A percentile compares a stretch with the other conserved stretches of the same genome.
Evolutionary conservation across 2,113 vertebrate genomes (phyloP).

Genomic region (Petromus typicus): DNA sequence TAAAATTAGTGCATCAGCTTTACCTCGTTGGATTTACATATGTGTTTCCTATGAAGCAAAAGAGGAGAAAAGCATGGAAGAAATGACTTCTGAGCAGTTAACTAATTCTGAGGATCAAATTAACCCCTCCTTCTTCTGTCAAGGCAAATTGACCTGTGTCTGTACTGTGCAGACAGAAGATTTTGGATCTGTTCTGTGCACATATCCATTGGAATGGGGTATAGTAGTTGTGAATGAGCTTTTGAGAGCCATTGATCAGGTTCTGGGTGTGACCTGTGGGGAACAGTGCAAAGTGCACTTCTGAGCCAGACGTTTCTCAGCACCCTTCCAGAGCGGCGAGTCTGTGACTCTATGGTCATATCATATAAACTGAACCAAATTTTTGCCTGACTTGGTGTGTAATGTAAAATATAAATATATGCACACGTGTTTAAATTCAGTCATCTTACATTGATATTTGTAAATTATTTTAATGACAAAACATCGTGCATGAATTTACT

Average conservation of each 20-base stretch:
- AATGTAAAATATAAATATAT: not conserved
- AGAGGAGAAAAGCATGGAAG: not conserved
- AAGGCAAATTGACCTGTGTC: not conserved
- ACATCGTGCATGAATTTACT: not conserved
- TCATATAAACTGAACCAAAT: not conserved
- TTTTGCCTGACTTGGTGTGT: not conserved
- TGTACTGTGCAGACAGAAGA: not conserved
- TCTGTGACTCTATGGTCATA: not conserved
- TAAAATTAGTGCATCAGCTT: not conserved
- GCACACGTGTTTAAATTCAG: not conserved
- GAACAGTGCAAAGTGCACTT: not conserved
- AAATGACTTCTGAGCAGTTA: not conserved
- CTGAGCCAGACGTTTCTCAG: not conserved
- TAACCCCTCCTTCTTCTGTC: not conserved
- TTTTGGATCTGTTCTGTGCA: not conserved
- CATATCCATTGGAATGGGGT: not conserved
- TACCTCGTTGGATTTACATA: not conserved
- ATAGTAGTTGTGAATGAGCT: not conserved
- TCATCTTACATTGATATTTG: not conserved
- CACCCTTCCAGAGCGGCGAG: not conserved
- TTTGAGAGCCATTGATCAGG: not conserved
- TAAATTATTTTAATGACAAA: not conserved
- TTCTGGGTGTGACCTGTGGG: not conserved
- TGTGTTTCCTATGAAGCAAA: slow-evolving; percentile 13
- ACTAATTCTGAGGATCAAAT: not conserved